These are phyloP conservation scores for Tenthredo amoena DNA, from an alignment of 2,888 invertebrate species.

Conservation along the genomic window DNA sequence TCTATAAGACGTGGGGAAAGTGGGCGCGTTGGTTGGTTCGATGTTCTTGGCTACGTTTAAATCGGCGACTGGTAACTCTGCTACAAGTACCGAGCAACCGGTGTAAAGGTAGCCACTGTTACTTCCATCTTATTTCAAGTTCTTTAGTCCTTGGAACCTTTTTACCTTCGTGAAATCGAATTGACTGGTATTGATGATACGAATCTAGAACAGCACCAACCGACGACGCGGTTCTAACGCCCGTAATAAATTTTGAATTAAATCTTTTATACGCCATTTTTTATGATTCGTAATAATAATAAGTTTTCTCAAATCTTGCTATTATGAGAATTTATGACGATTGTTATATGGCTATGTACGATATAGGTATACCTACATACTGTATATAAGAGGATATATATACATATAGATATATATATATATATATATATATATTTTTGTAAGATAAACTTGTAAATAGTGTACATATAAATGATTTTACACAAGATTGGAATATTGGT, in stretches of 20 bases:
- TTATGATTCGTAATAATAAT: background rate
- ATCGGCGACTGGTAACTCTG: background rate
- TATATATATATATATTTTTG: constrained; percentile 51
- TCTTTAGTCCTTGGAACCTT: background rate
- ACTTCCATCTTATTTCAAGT: background rate
- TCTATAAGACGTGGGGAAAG: constrained; percentile 9
- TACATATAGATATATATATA: constrained; percentile 33
- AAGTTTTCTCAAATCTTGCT: constrained; percentile 5
- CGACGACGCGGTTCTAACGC: background rate
- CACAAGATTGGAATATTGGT: constrained; percentile 26
- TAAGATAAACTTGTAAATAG: constrained; percentile 49
- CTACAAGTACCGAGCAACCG: background rate
- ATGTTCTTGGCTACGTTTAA: background rate
- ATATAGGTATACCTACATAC: constrained; percentile 23
- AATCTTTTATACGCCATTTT: constrained; percentile 22
- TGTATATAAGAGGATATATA: constrained; percentile 44
- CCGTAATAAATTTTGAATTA: background rate
- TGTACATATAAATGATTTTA: constrained; percentile 52
- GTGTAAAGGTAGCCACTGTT: background rate
- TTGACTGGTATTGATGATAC: background rate
- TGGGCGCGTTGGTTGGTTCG: background rate
- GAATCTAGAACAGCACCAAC: background rate
- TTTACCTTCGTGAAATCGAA: background rate
- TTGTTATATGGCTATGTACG: constrained; percentile 39
- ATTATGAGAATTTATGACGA: constrained; percentile 19